These are phyloP conservation scores for Tragulus kanchil DNA, from an alignment of 2,113 vertebrate species.

Conservation along the genomic window DNA sequence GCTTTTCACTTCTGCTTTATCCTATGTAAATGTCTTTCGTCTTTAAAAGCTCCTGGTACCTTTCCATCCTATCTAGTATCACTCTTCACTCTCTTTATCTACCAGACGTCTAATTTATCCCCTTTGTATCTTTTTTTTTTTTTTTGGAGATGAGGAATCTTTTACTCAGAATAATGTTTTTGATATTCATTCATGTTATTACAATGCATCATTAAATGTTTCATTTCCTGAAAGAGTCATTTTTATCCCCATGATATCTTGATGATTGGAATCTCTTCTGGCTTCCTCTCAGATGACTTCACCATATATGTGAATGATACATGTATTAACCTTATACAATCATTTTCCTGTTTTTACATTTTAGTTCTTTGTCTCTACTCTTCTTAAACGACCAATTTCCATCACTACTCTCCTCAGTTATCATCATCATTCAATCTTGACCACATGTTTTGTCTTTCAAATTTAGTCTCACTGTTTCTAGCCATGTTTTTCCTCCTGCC, in stretches of 20 bases:
- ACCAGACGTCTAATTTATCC: neutral
- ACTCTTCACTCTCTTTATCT: neutral
- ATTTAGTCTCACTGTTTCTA: neutral
- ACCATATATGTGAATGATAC: neutral
- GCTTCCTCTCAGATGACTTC: neutral
- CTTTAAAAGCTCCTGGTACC: neutral
- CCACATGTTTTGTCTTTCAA: neutral
- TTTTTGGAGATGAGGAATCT: too few relatives aligned
- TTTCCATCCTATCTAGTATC: neutral
- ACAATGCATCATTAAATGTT: too few relatives aligned
- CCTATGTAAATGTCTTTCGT: neutral
- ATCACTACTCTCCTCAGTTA: neutral
- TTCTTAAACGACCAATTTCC: neutral
- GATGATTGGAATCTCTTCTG: neutral
- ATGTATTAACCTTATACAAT: neutral
- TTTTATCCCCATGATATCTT: neutral
- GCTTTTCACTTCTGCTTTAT: neutral
- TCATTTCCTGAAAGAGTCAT: too few relatives aligned
- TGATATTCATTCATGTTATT: too few relatives aligned
- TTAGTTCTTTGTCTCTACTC: neutral
- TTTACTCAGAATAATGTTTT: too few relatives aligned
- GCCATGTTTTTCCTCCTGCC: neutral
- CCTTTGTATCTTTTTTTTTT: neutral
- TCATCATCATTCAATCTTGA: neutral
- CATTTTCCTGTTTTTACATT: neutral